Evolutionary conservation across 2,113 vertebrate species (phyloP).

Genomic region (Suncus etruscus): DNA sequence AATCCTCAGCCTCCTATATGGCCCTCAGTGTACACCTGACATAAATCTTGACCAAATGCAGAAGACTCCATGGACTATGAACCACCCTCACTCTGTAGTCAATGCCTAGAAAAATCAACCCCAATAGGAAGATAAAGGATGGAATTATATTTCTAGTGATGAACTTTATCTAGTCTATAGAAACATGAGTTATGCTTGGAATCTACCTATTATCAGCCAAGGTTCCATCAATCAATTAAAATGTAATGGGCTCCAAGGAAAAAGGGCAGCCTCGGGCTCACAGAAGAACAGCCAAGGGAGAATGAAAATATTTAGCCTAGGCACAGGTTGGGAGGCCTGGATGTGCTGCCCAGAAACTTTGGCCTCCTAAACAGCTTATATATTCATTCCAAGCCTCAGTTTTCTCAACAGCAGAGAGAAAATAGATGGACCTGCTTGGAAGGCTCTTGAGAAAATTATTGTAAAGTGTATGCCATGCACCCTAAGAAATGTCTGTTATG

Average conservation of each 20-base stretch:
- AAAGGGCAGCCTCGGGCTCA: neutral
- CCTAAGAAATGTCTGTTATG: neutral
- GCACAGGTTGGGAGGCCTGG: rapidly evolving
- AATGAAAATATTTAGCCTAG: neutral
- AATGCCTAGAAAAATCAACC: neutral
- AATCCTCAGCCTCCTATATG: too few relatives aligned
- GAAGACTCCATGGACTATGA: neutral
- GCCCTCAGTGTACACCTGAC: neutral
- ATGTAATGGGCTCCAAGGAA: neutral
- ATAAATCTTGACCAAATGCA: too few relatives aligned
- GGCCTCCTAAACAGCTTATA: neutral
- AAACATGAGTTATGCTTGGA: neutral
- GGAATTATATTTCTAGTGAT: neutral
- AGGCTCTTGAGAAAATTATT: too few relatives aligned
- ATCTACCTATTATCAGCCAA: neutral
- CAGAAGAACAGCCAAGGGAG: neutral
- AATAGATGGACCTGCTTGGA: neutral
- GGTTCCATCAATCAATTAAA: neutral
- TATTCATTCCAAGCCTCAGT: neutral
- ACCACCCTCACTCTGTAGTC: neutral
- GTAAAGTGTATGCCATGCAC: rapidly evolving
- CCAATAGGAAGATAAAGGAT: neutral
- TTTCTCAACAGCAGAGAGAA: neutral
- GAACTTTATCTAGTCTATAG: neutral
- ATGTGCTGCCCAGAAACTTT: neutral